Evolutionary conservation across 2,797 vertebrate species (phyloP), one percentile per base, ranked within the genome.

Genomic region (Trematocara caparti): DNA sequence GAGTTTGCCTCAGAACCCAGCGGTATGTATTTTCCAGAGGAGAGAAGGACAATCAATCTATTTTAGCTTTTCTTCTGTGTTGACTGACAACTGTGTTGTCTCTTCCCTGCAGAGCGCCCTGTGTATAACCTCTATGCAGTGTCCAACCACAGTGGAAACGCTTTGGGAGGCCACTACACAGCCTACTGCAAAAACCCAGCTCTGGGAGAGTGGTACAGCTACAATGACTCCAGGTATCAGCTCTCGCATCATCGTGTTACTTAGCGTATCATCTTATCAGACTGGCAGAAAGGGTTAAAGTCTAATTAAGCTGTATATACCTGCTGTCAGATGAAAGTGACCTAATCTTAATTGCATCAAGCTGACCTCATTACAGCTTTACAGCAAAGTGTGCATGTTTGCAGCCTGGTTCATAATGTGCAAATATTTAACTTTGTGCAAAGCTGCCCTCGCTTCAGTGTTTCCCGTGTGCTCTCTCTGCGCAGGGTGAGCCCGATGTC

Each of bases 81-180:
- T 81, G 59, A 73, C 48, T 82, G 66, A 75, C 21, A 2, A 17
- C 19, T 2, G 47, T 21, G 64, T 62, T 81, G 9, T 80, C 10
- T 85, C 24, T 34, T 72, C 43, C 80, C 66, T 6, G 55, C 90
- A 95, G 62, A 95, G 94, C 97, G 97, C 0, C 91, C 97, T 1
- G 86, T 98, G 89, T 99, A 99, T 90, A 98, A 98, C 94, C 96
- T 99, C 83, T 99, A 99, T 0, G 97, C 98, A 0, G 96, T 99
- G 75, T 99, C 98, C 92, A 99, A 99, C 94, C 98, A 99, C 96
- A 96, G 97, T 0, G 98, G 98, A 76, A 98, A 97, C 86, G 97
- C 97, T 55, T 90, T 98, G 96, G 98, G 98, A 14, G 98, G 98
- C 55, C 98, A 99, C 83, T 99, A 99, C 91, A 99, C 98, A 0